Evolutionary conservation across 2,888 invertebrate genomes (phyloP).

Genomic region (Phorcus lineatus): DNA sequence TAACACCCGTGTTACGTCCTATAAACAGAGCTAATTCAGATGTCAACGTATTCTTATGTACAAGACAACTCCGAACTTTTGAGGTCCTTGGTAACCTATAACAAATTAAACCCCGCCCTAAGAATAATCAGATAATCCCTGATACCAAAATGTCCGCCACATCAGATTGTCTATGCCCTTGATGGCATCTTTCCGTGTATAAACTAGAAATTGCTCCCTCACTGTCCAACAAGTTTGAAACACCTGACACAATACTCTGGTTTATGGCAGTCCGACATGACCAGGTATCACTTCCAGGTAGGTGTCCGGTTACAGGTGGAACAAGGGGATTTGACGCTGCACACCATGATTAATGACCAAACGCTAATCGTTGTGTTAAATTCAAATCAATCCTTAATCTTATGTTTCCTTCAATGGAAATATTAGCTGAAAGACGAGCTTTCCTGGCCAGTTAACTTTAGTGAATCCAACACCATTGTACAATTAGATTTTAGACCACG

Average conservation of each 20-base stretch:
- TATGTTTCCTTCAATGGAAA: background rate
- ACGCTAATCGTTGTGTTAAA: background rate
- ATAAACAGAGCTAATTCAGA: too few relatives aligned
- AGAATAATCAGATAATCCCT: too few relatives aligned
- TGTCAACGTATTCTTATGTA: too few relatives aligned
- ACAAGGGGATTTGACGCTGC: background rate
- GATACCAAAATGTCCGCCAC: too few relatives aligned
- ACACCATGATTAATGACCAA: background rate
- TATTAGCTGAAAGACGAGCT: background rate
- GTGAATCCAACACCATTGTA: background rate
- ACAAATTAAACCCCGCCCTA: too few relatives aligned
- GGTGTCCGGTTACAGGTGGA: background rate
- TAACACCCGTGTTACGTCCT: too few relatives aligned
- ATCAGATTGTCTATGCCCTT: background rate
- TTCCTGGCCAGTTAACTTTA: background rate
- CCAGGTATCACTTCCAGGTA: background rate
- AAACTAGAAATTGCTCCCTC: background rate
- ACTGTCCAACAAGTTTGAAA: background rate
- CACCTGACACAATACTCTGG: background rate
- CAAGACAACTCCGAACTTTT: too few relatives aligned
- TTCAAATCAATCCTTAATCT: conserved; percentile 7
- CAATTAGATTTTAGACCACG: background rate
- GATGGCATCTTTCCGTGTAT: background rate
- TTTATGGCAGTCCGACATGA: background rate
- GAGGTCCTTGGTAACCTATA: too few relatives aligned